Conservation (phyloP, 2,797 vertebrate genomes). For the Peromyscus aztecus region DNA sequence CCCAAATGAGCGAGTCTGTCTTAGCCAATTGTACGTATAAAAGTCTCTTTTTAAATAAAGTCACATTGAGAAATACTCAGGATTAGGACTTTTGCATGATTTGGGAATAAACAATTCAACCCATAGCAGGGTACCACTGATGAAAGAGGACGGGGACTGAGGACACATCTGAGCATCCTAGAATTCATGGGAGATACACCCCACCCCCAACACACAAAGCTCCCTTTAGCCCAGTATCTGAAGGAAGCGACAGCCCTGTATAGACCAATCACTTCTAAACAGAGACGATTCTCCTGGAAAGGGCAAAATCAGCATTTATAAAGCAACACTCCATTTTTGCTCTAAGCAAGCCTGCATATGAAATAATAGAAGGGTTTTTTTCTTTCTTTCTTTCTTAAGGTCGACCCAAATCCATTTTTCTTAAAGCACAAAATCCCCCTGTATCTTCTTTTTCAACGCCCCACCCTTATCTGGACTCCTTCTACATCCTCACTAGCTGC, state of each 20-base stretch:
- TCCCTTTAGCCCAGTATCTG: neutral
- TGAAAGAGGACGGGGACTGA: neutral
- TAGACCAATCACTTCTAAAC: neutral
- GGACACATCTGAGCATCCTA: neutral
- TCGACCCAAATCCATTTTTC: conserved; percentile 27
- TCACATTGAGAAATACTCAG: neutral
- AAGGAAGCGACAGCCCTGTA: neutral
- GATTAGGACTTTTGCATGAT: neutral
- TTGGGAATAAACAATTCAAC: neutral
- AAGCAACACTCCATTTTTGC: neutral
- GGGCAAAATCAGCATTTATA: neutral
- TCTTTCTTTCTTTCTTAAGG: neutral
- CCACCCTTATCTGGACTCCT: conserved; percentile 24
- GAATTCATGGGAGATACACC: too few relatives aligned
- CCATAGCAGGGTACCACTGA: neutral
- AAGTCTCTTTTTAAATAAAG: neutral
- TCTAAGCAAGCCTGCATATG: neutral
- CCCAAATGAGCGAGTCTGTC: neutral
- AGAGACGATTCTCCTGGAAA: neutral
- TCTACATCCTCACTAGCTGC: neutral
- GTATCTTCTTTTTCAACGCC: neutral
- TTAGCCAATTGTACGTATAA: neutral
- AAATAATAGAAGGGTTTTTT: neutral
- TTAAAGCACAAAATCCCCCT: conserved; percentile 15
- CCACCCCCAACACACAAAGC: neutral